These are phyloP conservation scores for Zaprionus africanus DNA, from an alignment of 1,140 invertebrate species.

Conservation along the genomic window DNA sequence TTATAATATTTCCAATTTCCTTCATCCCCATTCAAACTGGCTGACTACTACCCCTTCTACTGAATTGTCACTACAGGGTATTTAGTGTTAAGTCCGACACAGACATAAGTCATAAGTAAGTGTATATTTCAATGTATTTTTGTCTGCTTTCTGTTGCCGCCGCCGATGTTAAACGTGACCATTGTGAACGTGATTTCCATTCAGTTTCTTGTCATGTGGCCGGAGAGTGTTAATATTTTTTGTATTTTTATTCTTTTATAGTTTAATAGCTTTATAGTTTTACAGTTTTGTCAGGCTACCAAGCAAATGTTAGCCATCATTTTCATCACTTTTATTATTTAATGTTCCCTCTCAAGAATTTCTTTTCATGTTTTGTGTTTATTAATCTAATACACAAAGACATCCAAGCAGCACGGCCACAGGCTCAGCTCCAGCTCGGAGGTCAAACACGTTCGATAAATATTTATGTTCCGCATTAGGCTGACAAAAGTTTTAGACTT, in stretches of 20 bases:
- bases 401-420: constrained; percentile 15
- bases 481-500: constrained; percentile 33
- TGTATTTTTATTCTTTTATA: constrained; percentile 1
- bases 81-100: not conserved
- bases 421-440: constrained; percentile 24
- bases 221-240: constrained; percentile 66
- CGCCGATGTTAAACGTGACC: constrained; percentile 59
- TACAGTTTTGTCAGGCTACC: constrained; percentile 43
- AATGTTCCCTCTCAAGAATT: constrained; percentile 28
- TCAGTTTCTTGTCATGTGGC: constrained; percentile 37
- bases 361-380: constrained; percentile 32
- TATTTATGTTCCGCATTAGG: constrained; percentile 64
- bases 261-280: constrained; percentile 54
- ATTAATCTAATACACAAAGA: constrained; percentile 31
- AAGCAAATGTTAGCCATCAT: constrained; percentile 26
- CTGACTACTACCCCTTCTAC: constrained; percentile 6
- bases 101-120: constrained; percentile 43
- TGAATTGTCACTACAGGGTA: not conserved
- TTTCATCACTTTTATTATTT: constrained; percentile 32
- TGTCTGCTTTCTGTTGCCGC: constrained; percentile 9
- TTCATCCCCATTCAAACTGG: no score
- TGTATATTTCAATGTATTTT: constrained; percentile 38
- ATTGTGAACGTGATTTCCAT: constrained; percentile 48
- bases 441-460: constrained; percentile 64
- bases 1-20: no score